Evolutionary conservation across 2,797 vertebrate species (phyloP).

Genomic region (Macrochelys suwanniensis): DNA sequence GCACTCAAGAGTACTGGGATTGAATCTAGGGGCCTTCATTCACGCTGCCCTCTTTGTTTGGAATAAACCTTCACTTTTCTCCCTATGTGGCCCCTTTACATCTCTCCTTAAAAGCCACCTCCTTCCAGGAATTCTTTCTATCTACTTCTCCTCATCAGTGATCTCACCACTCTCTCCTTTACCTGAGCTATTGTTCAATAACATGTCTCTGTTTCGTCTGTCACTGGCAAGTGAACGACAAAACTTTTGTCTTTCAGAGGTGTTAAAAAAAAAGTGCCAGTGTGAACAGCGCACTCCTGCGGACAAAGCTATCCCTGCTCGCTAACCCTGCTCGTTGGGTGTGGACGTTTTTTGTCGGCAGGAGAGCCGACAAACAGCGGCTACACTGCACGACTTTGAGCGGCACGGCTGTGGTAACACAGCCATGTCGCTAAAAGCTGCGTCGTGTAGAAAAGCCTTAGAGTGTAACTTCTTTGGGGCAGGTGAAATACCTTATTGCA

Average conservation of each 20-base stretch:
- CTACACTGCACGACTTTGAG: too few species aligned
- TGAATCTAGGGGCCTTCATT: background rate
- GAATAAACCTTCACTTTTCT: background rate
- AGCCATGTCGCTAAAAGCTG: too few species aligned
- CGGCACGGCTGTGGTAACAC: too few species aligned
- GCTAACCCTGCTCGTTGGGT: too few species aligned
- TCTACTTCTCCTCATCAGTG: background rate
- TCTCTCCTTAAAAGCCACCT: background rate
- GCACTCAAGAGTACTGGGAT: background rate
- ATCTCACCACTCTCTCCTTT: background rate
- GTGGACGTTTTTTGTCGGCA: too few species aligned
- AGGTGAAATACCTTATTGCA: background rate
- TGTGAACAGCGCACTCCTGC: too few species aligned
- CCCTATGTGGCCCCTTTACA: background rate
- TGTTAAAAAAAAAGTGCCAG: too few species aligned
- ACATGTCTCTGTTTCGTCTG: background rate
- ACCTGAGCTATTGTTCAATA: background rate
- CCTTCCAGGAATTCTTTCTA: background rate
- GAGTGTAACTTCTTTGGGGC: background rate
- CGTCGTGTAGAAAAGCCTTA: background rate
- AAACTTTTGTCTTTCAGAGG: too few species aligned
- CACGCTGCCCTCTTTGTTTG: background rate
- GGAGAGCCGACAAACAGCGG: too few species aligned
- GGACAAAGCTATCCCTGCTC: too few species aligned
- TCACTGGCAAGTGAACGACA: too few species aligned